Conservation (phyloP, 2,113 vertebrate genomes). For the Syngnathus typhle region DNA sequence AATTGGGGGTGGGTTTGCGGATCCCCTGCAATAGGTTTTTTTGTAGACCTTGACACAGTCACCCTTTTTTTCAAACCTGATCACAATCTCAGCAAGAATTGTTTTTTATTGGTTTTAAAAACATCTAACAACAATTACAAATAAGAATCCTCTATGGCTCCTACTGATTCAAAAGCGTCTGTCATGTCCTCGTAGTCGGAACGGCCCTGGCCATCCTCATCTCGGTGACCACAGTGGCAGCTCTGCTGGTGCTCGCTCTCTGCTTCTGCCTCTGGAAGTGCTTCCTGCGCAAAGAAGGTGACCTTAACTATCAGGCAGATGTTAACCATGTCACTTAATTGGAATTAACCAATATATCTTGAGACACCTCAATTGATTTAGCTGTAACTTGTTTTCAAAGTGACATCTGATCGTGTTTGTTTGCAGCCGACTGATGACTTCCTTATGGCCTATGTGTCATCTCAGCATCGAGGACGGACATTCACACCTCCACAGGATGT, state of each 20-base stretch:
- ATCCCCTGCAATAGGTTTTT: no score
- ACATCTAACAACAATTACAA: not conserved
- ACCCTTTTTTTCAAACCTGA: no score
- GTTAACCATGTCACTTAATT: no score
- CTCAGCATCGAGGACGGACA: constrained; percentile 13
- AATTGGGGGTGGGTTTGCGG: no score
- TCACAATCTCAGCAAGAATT: no score
- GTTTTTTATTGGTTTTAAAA: no score
- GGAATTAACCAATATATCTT: not conserved
- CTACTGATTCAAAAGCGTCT: not conserved
- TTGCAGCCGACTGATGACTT: constrained; percentile 4
- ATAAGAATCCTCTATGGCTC: no score
- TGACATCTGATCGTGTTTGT: not conserved
- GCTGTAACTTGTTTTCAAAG: no score
- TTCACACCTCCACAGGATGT: constrained; percentile 26
- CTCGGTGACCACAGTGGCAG: constrained; percentile 71
- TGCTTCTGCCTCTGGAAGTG: constrained; percentile 78
- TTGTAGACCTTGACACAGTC: no score
- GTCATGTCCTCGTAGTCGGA: constrained; percentile 57
- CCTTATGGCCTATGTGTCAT: constrained; percentile 13
- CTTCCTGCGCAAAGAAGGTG: constrained; percentile 71
- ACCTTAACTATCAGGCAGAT: no score
- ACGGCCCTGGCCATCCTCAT: constrained; percentile 74
- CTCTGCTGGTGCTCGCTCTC: constrained; percentile 71
- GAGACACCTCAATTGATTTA: not conserved